These are phyloP conservation scores for Diaperis boleti DNA, from an alignment of 2,888 invertebrate species.

Conservation along the genomic window DNA sequence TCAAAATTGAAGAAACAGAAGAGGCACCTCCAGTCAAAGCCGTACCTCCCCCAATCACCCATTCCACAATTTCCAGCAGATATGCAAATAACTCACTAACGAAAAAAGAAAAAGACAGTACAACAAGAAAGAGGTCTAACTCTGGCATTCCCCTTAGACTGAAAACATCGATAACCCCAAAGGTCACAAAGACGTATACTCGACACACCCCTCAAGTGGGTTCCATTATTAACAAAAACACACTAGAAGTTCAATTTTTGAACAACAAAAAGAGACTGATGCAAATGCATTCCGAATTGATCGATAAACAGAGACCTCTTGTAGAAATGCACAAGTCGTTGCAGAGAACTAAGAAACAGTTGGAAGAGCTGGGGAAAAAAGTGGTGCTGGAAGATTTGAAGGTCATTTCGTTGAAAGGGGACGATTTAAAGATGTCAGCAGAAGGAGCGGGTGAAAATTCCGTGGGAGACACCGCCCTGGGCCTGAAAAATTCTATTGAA, in stretches of 20 bases:
- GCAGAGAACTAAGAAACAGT: conserved; percentile 58
- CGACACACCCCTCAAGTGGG: conserved; percentile 18
- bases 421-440: conserved; percentile 13
- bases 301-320: conserved; percentile 60
- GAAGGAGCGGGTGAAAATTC: conserved; percentile 42
- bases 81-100: conserved; percentile 1
- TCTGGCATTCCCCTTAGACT: conserved; percentile 33
- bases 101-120: conserved; percentile 18
- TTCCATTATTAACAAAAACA: conserved; percentile 50
- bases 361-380: conserved; percentile 59
- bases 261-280: conserved; percentile 60
- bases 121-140: conserved; percentile 25
- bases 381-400: conserved; percentile 58
- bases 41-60: background rate
- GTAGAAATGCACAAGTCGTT: conserved; percentile 60
- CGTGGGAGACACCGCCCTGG: conserved; percentile 48
- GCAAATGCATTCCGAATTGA: conserved; percentile 57
- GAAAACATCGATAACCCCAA: conserved; percentile 22
- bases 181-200: conserved; percentile 24
- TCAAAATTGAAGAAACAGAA: background rate
- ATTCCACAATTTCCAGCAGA: background rate
- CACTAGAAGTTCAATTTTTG: conserved; percentile 61
- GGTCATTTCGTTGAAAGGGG: conserved; percentile 42
- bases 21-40: background rate
- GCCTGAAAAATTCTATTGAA: conserved; percentile 59